Percentiles rank a stretch among this genome's conserved stretches.
These are phyloP conservation scores for Yponomeuta sedellus DNA, from an alignment of 2,888 invertebrate genomes.

Conservation along the genomic window DNA sequence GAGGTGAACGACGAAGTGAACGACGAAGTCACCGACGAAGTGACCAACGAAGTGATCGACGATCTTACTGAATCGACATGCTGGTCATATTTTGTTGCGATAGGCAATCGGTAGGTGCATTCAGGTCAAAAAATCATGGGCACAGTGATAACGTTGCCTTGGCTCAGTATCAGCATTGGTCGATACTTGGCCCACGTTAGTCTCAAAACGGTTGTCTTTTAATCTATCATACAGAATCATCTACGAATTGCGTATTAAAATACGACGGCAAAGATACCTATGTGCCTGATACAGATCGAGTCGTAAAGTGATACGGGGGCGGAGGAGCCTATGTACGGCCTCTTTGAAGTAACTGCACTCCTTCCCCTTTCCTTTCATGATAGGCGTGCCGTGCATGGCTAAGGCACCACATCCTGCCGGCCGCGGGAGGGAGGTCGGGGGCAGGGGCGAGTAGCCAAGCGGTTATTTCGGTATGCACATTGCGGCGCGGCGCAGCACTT, in stretches of 20 bases:
- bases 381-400: constrained; percentile 56
- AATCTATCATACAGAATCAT: no score
- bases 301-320: not conserved
- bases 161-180: no score
- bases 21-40: no score
- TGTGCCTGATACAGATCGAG: not conserved
- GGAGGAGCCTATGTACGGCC: constrained; percentile 27
- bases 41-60: no score
- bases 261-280: no score
- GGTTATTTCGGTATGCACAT: constrained; percentile 77
- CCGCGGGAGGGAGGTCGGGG: constrained; percentile 25
- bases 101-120: not conserved
- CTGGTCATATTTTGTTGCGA: not conserved
- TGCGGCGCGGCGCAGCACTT: constrained; percentile 66
- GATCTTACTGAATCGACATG: no score
- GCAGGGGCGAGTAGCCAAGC: constrained; percentile 49
- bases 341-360: constrained; percentile 43
- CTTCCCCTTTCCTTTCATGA: constrained; percentile 38
- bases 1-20: no score
- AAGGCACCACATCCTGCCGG: constrained; percentile 51
- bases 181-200: no score
- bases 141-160: not conserved
- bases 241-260: no score
- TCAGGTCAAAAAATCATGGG: not conserved
- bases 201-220: no score